phyloP scores from a whole-genome alignment of 1,140 invertebrate species.

The Araneus ventricosus region DNA sequence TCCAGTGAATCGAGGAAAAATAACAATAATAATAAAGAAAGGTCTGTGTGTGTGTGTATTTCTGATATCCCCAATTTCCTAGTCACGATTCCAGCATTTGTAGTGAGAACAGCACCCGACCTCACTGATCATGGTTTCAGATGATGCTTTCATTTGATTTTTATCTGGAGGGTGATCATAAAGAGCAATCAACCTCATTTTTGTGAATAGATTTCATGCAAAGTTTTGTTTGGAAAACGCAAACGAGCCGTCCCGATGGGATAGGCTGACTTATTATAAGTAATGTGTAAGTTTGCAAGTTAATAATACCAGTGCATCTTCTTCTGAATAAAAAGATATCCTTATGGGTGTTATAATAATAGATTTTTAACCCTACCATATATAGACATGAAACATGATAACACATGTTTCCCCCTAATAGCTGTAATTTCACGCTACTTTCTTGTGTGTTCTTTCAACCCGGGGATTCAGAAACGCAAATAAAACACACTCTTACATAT shows the following conservation, averaged over 20 bases:
- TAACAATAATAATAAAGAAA: slow-evolving; percentile 33
- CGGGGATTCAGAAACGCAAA: too few relatives aligned
- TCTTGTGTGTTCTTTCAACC: too few relatives aligned
- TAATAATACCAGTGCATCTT: too few relatives aligned
- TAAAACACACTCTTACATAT: too few relatives aligned
- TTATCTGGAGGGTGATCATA: slow-evolving; percentile 40
- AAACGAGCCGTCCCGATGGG: background rate
- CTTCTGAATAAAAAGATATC: too few relatives aligned
- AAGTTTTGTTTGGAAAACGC: background rate
- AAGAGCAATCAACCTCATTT: slow-evolving; percentile 60
- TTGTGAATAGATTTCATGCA: slow-evolving; percentile 8
- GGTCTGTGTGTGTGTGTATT: background rate
- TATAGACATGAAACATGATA: too few relatives aligned
- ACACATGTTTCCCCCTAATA: too few relatives aligned
- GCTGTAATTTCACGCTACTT: too few relatives aligned
- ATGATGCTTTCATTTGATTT: slow-evolving; percentile 53
- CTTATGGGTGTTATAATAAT: too few relatives aligned
- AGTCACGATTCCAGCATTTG: slow-evolving; percentile 40
- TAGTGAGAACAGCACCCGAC: slow-evolving; percentile 20
- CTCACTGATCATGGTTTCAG: slow-evolving; percentile 13
- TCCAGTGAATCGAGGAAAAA: slow-evolving; percentile 20
- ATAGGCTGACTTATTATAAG: background rate
- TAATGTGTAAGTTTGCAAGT: background rate
- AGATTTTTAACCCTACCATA: too few relatives aligned
- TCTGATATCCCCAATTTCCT: slow-evolving; percentile 39